phyloP scores from a whole-genome alignment of 2,113 vertebrate species.

The Rhynchomys soricoides region DNA sequence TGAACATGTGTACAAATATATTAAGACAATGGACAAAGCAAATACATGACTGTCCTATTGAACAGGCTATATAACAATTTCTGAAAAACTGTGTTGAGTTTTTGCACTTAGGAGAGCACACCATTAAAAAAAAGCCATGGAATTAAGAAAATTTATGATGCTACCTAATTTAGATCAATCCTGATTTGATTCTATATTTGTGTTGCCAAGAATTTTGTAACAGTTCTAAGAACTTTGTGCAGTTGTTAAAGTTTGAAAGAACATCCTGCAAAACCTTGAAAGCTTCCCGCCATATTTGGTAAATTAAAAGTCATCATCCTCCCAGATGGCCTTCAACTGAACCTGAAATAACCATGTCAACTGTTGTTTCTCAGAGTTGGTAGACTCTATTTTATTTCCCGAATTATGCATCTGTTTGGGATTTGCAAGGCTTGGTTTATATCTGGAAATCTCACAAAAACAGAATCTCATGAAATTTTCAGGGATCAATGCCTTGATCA shows the following conservation, averaged over 20 bases:
- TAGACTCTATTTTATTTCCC: neutral
- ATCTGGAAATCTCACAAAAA: slow-evolving; percentile 68
- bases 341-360: neutral
- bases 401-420: slow-evolving; percentile 40
- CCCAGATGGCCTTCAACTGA: neutral
- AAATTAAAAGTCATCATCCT: neutral
- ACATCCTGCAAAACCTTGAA: neutral
- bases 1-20: neutral
- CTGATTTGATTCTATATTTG: neutral
- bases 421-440: slow-evolving; percentile 48
- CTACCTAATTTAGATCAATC: neutral
- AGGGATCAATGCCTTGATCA: slow-evolving; percentile 62
- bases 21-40: neutral
- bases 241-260: slow-evolving; percentile 27
- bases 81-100: neutral
- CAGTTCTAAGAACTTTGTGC: neutral
- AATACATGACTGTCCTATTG: neutral
- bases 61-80: neutral
- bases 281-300: neutral
- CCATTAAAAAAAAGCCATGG: neutral
- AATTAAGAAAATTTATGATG: neutral
- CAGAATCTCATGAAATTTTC: slow-evolving; percentile 75
- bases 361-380: neutral
- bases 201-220: neutral
- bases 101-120: neutral